These are phyloP conservation scores for zebrafish (Danio rerio) DNA, from an alignment of 2,113 vertebrate genomes.

Conservation along the genomic window DNA sequence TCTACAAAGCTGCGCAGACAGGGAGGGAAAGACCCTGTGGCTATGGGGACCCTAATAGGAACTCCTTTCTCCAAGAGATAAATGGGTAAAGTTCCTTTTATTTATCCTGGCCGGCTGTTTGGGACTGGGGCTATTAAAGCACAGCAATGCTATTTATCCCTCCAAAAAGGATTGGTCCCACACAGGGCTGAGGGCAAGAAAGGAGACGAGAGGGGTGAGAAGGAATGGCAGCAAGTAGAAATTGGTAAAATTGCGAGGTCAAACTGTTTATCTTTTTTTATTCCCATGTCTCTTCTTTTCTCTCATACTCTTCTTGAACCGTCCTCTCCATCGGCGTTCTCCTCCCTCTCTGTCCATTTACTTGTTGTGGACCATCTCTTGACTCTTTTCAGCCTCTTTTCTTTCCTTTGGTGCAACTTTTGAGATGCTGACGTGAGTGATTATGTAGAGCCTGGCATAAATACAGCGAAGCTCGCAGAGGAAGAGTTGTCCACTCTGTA, in stretches of 20 bases:
- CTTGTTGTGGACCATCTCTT: constrained; percentile 70
- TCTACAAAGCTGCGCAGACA: constrained; percentile 80
- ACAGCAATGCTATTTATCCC: constrained; percentile 81
- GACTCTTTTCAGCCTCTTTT: constrained; percentile 40
- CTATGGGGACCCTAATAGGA: constrained; percentile 82
- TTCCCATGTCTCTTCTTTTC: constrained; percentile 67
- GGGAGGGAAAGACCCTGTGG: constrained; percentile 80
- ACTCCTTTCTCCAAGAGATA: constrained; percentile 83
- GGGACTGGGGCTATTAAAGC: constrained; percentile 84
- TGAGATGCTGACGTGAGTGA: constrained; percentile 30
- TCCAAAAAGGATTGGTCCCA: constrained; percentile 79
- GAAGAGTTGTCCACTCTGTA: constrained; percentile 21
- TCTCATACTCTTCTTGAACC: constrained; percentile 67
- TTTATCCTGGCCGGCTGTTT: constrained; percentile 83
- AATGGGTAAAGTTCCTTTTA: constrained; percentile 87
- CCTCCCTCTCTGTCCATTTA: constrained; percentile 41
- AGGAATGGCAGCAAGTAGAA: constrained; percentile 68
- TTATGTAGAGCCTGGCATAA: constrained; percentile 20
- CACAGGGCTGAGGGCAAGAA: constrained; percentile 77
- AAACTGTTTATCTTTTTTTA: constrained; percentile 78
- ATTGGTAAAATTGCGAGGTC: constrained; percentile 82
- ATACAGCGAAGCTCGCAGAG: constrained; percentile 19
- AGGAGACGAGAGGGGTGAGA: constrained; percentile 71
- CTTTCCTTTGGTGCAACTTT: neutral
- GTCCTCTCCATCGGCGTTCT: constrained; percentile 54